These are phyloP conservation scores for Ephialtes manifestator DNA, from an alignment of 2,888 invertebrate genomes.

Conservation along the genomic window DNA sequence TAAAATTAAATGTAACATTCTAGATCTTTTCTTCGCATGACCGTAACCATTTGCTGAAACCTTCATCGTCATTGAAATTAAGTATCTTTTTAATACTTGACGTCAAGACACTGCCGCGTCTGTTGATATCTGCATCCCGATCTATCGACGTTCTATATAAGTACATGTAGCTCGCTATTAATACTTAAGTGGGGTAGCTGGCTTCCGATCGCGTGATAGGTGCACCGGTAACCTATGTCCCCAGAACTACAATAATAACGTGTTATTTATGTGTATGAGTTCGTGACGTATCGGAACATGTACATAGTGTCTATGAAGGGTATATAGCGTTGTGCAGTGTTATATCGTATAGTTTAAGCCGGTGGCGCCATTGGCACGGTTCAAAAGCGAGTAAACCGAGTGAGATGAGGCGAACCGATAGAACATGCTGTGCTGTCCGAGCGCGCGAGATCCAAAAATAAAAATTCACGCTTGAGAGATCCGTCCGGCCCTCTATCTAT, in stretches of 20 bases:
- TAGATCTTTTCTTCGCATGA: too few relatives aligned
- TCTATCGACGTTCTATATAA: neutral
- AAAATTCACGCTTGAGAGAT: constrained; percentile 67
- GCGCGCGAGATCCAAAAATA: constrained; percentile 63
- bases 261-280: constrained; percentile 52
- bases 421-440: constrained; percentile 34
- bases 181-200: constrained; percentile 45
- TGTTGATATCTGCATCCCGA: neutral
- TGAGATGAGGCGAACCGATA: constrained; percentile 48
- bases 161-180: constrained; percentile 40
- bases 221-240: constrained; percentile 24
- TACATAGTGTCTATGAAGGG: constrained; percentile 31
- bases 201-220: constrained; percentile 54
- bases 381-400: constrained; percentile 35
- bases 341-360: constrained; percentile 36
- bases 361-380: constrained; percentile 61
- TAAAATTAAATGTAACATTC: too few relatives aligned
- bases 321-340: constrained; percentile 25
- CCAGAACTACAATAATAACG: constrained; percentile 40
- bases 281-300: constrained; percentile 32
- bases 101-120: too few relatives aligned
- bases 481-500: constrained; percentile 38
- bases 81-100: too few relatives aligned
- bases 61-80: too few relatives aligned
- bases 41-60: too few relatives aligned